Base-by-base conservation (phyloP, 2,888 invertebrate genomes). In the Drosophila recens region DNA sequence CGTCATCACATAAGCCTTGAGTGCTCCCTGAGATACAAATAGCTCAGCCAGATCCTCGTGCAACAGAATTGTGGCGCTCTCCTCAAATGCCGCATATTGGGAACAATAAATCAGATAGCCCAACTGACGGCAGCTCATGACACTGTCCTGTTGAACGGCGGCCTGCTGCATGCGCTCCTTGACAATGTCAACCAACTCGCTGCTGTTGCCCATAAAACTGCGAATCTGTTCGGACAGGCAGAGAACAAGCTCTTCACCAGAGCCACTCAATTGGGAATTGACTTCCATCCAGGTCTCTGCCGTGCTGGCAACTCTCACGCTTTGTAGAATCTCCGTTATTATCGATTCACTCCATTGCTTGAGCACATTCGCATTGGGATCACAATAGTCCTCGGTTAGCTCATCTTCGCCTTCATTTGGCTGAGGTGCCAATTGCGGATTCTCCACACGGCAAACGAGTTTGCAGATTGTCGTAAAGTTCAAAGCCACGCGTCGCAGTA, bases 331-430 rank as follows among this genome's bases (percentile, higher is more conserved):
- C 49, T 90, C 80, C 0, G 67, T 67, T 56, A 88, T 87, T 53
- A 92, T 65, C 15, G 74, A 72, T 10, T 91, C 89, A 0, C 91
- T 90, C 91, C 91, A 92, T 17, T 83, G 79, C 61, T 90, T 91
- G 0, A 91, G 73, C 15, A 91, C 63, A 66, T 87, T 90, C 13
- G 91, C 91, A 76, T 90, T 90, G 43, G 89, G 80, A 84, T 92
- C 92, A 66, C 90, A 90, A 54, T 90, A 91, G 57, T 92, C 91
- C 51, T 92, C 91, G 2, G 89, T 90, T 3, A 86, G 69, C 61
- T 92, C 91, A 17, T 91, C 90, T 34, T 91, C 91, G 3, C 49
- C 56, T 23, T 90, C 82, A 13, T 36, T 72, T 33, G 68, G 27
- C 4, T 43, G 17, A 10, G 72, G 61, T 8, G 46, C 45, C 20